Evolutionary conservation across 2,797 vertebrate species (phyloP), one percentile per base, ranked within the genome.

Genomic region (Phrynocephalus forsythii): DNA sequence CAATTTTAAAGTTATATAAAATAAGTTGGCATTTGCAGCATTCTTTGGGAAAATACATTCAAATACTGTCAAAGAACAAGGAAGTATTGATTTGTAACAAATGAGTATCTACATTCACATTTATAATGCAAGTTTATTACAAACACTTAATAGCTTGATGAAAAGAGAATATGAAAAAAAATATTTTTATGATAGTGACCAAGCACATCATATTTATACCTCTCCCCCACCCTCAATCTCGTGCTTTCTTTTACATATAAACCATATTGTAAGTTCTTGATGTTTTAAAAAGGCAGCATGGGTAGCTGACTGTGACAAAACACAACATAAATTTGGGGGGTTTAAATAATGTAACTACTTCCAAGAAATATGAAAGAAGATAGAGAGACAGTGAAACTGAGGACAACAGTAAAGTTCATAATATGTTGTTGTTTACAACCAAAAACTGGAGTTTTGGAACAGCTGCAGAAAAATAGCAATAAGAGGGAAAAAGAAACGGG

Each of bases 1-100:
- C 28, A 80, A 84, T 28, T 76, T 91, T 82, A 63, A 72, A 71
- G 3, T n/a, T 90, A 44, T 33, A 88, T 85, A 88, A 91, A 90
- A 86, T 82, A 52, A 2, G 9, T 1, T 4, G 24, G 28, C 75
- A 90, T 63, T 28, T 85, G 80, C 48, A 84, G 1, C 71, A 69
- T 87, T 84, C 38, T 78, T 87, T 86, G 11, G 83, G 87, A 83
- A 87, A 48, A 48, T 87, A n/a, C 18, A 76, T 71, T 76, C 56
- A 52, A 83, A 79, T 3, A 5, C 87, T 7, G 16, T 13, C 38
- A 38, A 73, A 38, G 18, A 50, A 48, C 18, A 89, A 63, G n/a
- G 79, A 72, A 84, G 76, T 79, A 11, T 8, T 78, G 66, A 73
- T 85, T 63, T 38, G 7, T 13, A 88, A 85, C 82, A 72, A 87